Conservation (phyloP, 2,797 vertebrate genomes). For the Hippopotamyrus pictus region DNA sequence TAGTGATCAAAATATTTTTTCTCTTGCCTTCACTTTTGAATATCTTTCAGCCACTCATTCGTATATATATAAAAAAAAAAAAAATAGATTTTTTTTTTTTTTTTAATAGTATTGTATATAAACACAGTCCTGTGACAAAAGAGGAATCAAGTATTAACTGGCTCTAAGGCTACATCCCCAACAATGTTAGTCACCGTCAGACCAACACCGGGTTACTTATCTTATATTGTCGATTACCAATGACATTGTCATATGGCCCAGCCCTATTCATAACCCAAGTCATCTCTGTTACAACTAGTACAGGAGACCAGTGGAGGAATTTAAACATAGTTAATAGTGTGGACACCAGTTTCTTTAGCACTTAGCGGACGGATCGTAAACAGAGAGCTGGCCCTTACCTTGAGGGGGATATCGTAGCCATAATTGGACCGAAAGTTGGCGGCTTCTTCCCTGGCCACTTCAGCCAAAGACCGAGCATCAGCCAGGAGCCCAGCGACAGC, state of each 20-base stretch:
- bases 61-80: no score
- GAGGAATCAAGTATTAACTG: background rate
- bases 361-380: background rate
- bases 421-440: constrained; percentile 94
- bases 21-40: background rate
- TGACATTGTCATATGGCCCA: background rate
- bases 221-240: background rate
- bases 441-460: constrained; percentile 91
- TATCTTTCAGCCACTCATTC: background rate
- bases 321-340: background rate
- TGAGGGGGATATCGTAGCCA: constrained; percentile 92
- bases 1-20: background rate
- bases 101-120: background rate
- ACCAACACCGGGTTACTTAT: background rate
- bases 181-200: background rate
- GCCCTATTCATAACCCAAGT: background rate
- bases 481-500: constrained; percentile 90
- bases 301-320: background rate
- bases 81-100: no score
- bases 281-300: background rate
- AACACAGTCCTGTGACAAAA: background rate
- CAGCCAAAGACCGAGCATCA: constrained; percentile 87
- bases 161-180: background rate
- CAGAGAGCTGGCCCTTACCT: constrained; percentile 59
- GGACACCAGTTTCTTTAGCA: background rate